Base-by-base conservation (phyloP, 1,140 invertebrate genomes). In the Achatina immaculata region DNA sequence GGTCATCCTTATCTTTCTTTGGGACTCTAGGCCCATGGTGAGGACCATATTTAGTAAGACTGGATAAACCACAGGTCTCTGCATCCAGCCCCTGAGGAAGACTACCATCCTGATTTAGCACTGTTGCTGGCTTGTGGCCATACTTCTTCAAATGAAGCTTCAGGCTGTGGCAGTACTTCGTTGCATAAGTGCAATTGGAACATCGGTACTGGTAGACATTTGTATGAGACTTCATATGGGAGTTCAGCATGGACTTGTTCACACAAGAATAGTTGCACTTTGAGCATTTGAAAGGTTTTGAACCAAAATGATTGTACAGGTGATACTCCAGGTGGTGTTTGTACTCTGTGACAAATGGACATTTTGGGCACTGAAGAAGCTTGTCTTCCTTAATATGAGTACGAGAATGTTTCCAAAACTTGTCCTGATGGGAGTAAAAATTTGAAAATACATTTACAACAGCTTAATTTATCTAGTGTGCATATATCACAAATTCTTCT, bases 211-310 rank as follows among this genome's bases (percentile, higher is more conserved):
- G 98, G 88, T 99, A 99, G 0, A 99, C 92, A 82, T 96, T 97
- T 0, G 97, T 99, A 90, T 99, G 99, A 0, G 96, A 98, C 89
- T 99, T 99, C 86, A 99, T 94, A 88, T 99, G 99, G 0, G 97
- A 98, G 89, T 99, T 99, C 16, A 99, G 92, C 99, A 99, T 99
- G 0, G 98, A 99, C 89, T 99, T 99, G 92, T 99, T 99, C 4
- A 99, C 98, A 89, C 98, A 99, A 9, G 89, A 86, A 83, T 92
- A 92, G 84, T 91, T 91, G 81, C 91, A 92, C 80, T 98, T 95
- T 69, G 94, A 84, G 90, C 99, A 99, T 88, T 98, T 97, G 92
- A 97, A 99, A 0, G 98, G 98, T 87, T 99, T 99, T 0, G 95
- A 96, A 9, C 97, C 97, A 85, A 95, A 94, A 90, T 99, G 99